Evolutionary conservation across 1,140 invertebrate species (phyloP).

Genomic region (Scaptomyza pallida): DNA sequence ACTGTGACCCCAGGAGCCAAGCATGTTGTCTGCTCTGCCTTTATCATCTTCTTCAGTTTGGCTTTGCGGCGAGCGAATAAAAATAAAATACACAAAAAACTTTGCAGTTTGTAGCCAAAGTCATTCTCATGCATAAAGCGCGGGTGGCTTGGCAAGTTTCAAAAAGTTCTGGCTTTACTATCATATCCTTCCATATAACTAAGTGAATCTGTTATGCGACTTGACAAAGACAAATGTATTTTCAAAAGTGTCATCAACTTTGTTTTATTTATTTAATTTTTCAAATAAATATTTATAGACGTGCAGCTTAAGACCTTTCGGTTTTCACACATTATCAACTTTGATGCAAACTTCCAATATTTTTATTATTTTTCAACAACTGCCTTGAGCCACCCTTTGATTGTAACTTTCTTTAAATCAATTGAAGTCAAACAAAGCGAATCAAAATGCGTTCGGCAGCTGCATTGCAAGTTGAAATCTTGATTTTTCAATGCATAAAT

Average conservation of each 20-base stretch:
- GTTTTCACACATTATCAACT: too few relatives aligned
- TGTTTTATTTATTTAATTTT: too few relatives aligned
- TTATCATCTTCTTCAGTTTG: constrained; percentile 28
- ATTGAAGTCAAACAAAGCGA: constrained; percentile 29
- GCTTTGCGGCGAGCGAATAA: constrained; percentile 26
- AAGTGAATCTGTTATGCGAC: background rate
- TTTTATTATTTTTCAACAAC: background rate
- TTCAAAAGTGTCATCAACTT: too few relatives aligned
- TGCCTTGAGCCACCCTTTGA: background rate
- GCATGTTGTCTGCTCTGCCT: constrained; percentile 12
- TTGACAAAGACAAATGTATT: background rate
- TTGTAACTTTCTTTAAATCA: constrained; percentile 23
- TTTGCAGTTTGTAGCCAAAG: constrained; percentile 45
- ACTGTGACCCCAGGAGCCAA: constrained; percentile 23
- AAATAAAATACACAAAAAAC: constrained; percentile 11
- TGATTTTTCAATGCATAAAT: constrained; percentile 56
- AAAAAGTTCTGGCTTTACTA: background rate
- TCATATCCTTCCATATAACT: background rate
- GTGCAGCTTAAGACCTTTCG: too few relatives aligned
- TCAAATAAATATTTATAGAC: too few relatives aligned
- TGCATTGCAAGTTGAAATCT: constrained; percentile 23
- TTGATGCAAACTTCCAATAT: too few relatives aligned
- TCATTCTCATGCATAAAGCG: constrained; percentile 40
- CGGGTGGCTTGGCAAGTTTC: constrained; percentile 6
- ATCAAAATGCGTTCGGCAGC: constrained; percentile 23